Conservation (phyloP, 64 coral and sea anemone genomes). For the Anthopleura sola region DNA sequence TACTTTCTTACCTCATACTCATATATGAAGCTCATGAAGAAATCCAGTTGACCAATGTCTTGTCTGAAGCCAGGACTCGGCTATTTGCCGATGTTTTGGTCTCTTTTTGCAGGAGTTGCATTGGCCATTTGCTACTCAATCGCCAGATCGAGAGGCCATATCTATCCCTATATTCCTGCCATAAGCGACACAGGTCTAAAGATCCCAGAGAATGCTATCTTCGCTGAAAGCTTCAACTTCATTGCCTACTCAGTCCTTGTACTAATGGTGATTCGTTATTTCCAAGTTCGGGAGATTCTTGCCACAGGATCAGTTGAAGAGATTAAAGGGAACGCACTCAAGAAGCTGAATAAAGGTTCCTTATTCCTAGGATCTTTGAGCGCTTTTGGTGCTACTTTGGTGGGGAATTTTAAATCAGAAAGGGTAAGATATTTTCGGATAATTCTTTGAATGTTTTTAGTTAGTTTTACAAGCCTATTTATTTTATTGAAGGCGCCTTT, state of each 20-base stretch:
- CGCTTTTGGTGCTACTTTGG: constrained; percentile 55
- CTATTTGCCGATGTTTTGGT: constrained; percentile 59
- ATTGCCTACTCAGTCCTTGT: constrained; percentile 47
- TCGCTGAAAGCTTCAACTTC: constrained; percentile 56
- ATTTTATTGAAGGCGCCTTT: not conserved
- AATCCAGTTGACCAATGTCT: constrained; percentile 6
- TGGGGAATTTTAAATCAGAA: constrained; percentile 66
- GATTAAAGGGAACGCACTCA: constrained; percentile 40
- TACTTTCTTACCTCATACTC: not conserved
- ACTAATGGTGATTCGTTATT: constrained; percentile 64
- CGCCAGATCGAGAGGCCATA: constrained; percentile 36
- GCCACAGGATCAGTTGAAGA: constrained; percentile 45
- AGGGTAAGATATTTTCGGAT: constrained; percentile 34
- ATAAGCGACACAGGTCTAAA: constrained; percentile 62
- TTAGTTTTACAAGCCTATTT: not conserved
- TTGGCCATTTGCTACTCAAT: constrained; percentile 62
- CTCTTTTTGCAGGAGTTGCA: constrained; percentile 53
- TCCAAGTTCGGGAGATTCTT: constrained; percentile 57
- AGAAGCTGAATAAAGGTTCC: constrained; percentile 56
- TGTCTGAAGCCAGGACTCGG: constrained; percentile 52
- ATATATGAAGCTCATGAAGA: not conserved
- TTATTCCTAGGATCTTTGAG: constrained; percentile 66
- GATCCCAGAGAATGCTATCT: constrained; percentile 66
- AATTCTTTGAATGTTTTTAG: not conserved
- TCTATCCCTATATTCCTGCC: constrained; percentile 70